Base-by-base conservation (phyloP, 2,888 invertebrate species). In the Odontocolon sp. region DNA sequence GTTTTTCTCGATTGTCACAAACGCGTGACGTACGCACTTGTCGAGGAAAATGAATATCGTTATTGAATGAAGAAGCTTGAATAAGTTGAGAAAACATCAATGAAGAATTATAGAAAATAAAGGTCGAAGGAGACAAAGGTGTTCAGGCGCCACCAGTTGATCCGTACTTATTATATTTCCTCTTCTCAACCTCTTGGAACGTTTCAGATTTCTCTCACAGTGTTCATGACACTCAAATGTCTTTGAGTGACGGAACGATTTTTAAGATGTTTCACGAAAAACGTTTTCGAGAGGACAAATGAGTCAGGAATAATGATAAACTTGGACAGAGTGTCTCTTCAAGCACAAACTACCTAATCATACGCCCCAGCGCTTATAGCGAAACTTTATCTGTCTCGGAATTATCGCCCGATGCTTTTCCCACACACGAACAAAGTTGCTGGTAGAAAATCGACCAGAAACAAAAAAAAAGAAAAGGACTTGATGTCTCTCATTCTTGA, bases 281-380 rank as follows among this genome's bases (percentile, higher is more conserved):
- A 57, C 45, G 21, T 47, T 77, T 68, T 47, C 42, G 56, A 47
- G 68, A 42, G 72, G 63, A 72, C 59, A 77, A 77, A 72, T 56
- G 76, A 77, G 47, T 38, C 67, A 61, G 72, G 40, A 56, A 77
- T 77, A 68, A 77, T 56, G 68, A 77, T 77, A 77, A 77, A 72
- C 68, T 57, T 42, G 18, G 28, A 16, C 40, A 66, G 45, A 47
- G 59, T 61, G 72, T 72, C 72, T 68, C 72, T 71, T 33, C 68
- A 68, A 68, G 68, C 71, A 77, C 68, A 71, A 76, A 68, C 61
- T 71, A 68, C 45, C 56, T 67, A 45, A 9, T 26, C 9, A 11
- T 5, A 28, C 56, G 56, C 61, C 52, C 63, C 42, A 33, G 45
- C 6, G 14, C 28, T 18, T 26, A n/a, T 21, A 42, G 33, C 14